Percentiles rank a stretch among this genome's conserved stretches.
Evolutionary conservation across 2,888 invertebrate species (phyloP).

Genomic region (Ophioninae sp.): DNA sequence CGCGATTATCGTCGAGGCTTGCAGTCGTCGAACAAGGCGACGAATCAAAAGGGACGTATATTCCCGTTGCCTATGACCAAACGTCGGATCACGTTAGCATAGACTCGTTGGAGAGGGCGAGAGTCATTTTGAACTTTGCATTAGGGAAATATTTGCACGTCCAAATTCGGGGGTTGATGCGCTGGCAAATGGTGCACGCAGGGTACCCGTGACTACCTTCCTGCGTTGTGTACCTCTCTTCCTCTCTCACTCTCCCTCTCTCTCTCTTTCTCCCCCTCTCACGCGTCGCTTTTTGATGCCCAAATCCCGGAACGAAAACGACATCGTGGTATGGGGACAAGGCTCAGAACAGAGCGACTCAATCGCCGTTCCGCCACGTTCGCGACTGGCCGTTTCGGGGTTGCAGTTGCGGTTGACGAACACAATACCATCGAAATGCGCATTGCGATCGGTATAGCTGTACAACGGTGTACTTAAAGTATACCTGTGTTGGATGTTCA

Average conservation of each 20-base stretch:
- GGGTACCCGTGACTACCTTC: slow-evolving; percentile 18
- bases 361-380: slow-evolving; percentile 63
- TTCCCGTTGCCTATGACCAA: slow-evolving; percentile 15
- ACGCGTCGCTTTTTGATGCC: slow-evolving; percentile 68
- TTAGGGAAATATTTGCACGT: slow-evolving; percentile 72
- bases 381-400: slow-evolving; percentile 68
- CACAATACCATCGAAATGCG: slow-evolving; percentile 73
- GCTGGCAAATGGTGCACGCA: slow-evolving; percentile 35
- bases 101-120: slow-evolving; percentile 33
- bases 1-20: slow-evolving; percentile 30
- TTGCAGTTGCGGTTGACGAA: slow-evolving; percentile 75
- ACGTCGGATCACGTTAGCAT: slow-evolving; percentile 51
- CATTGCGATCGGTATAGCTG: slow-evolving; percentile 47
- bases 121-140: slow-evolving; percentile 59
- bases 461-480: slow-evolving; percentile 24
- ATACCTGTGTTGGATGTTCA: slow-evolving; percentile 13
- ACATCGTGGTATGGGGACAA: slow-evolving; percentile 20
- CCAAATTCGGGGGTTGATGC: slow-evolving; percentile 67
- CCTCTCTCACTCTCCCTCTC: slow-evolving; percentile 26
- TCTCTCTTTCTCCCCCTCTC: slow-evolving; percentile 27
- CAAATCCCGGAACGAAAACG: slow-evolving; percentile 55
- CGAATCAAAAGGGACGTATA: slow-evolving; percentile 22
- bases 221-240: background rate
- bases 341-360: slow-evolving; percentile 43
- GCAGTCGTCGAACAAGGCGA: slow-evolving; percentile 15